Percentiles rank a stretch among this genome's conserved stretches.
Evolutionary conservation across 2,113 vertebrate species (phyloP).

Genomic region (Turdus rufiventris): DNA sequence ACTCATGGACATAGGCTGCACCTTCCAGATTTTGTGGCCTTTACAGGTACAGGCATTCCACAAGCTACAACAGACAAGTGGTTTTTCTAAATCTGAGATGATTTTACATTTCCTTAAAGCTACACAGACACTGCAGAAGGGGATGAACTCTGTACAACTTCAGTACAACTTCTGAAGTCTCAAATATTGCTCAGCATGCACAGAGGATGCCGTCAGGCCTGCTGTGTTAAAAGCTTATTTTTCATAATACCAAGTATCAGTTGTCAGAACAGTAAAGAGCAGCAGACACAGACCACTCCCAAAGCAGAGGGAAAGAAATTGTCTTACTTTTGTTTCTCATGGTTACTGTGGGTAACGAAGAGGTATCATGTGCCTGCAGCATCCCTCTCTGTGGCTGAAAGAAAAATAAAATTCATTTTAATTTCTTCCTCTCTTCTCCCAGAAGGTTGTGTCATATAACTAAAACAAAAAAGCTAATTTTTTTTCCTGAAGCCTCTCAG

Average conservation of each 20-base stretch:
- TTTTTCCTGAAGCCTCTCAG: background rate
- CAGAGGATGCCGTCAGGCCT: background rate
- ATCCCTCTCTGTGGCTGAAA: slow-evolving; percentile 79
- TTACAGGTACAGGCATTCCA: background rate
- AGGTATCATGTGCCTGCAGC: slow-evolving; percentile 80
- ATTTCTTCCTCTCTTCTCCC: background rate
- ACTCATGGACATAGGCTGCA: background rate
- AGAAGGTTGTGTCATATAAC: background rate
- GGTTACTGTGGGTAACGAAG: slow-evolving; percentile 82
- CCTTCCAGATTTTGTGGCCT: background rate
- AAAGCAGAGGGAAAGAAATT: background rate
- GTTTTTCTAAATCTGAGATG: background rate
- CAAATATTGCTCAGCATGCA: background rate
- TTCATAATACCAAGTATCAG: background rate
- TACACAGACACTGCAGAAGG: background rate
- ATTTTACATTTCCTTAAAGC: background rate
- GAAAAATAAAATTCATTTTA: background rate
- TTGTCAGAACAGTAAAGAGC: background rate
- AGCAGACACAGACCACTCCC: background rate
- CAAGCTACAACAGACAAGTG: background rate
- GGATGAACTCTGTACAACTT: background rate
- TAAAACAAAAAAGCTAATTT: background rate
- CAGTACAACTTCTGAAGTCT: background rate
- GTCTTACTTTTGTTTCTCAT: slow-evolving; percentile 88
- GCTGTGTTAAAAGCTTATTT: background rate